Evolutionary conservation across 2,797 vertebrate species (phyloP), one percentile per base, ranked within the genome.

Genomic region (Adelosebastes latens): DNA sequence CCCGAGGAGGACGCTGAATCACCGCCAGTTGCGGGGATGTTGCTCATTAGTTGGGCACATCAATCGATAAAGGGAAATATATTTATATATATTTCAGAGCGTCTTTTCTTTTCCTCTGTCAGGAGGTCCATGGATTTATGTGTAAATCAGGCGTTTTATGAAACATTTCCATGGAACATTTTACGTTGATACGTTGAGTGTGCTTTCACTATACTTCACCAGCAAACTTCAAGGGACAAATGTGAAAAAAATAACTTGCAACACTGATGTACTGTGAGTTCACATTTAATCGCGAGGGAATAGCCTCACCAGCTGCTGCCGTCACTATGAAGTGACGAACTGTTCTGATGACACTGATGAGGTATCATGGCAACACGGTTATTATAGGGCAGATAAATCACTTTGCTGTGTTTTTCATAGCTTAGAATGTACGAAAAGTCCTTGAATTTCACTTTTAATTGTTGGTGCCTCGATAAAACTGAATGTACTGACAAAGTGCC

Each of bases 331-430:
- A 63, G 64, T 71, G 65, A 66, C 61, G 55, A 65, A 64, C 10
- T 8, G 2, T 32, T 27, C 39, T 42, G 18, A 42, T 46, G 61
- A 72, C 24, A 61, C 22, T 67, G 58, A 56, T 64, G 64, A 67
- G 42, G 49, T 65, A 18, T 82, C 64, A 59, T 84, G 74, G 82
- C 66, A 75, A 80, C 56, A 63, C 53, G 14, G 42, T 27, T 69
- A 34, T 67, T 72, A 59, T 27, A 39, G 36, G 6, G 49, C 42
- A 46, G 42, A 46, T 18, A 52, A 52, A 52, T 20, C 49, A 10
- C 49, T 52, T 52, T 20, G 42, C 18, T 46, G 14, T 39, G 11
- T 69, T 32, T 62, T 29, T 3, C 10, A 52, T 7, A 11, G 16
- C 39, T 34, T 18, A 52, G 0, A 39, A n/a, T 25, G 13, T 2